These are phyloP conservation scores for Aphidius colemani DNA, from an alignment of 2,888 invertebrate genomes.

Conservation along the genomic window DNA sequence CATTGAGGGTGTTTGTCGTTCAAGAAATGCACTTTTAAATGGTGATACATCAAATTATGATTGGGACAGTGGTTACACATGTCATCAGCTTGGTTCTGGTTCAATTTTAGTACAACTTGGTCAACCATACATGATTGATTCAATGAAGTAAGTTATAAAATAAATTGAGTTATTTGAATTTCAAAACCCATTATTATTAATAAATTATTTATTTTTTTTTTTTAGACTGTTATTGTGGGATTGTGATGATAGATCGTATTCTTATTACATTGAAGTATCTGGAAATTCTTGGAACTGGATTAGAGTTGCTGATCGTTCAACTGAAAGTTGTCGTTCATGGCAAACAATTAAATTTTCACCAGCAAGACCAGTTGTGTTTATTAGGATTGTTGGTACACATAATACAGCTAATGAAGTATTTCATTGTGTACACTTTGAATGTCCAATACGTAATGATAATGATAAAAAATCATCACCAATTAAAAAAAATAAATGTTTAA, in stretches of 20 bases:
- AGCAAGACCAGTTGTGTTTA: slow-evolving; percentile 86
- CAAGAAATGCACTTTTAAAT: slow-evolving; percentile 92
- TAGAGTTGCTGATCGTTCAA: slow-evolving; percentile 84
- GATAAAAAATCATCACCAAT: slow-evolving; percentile 38
- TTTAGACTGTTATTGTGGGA: slow-evolving; percentile 90
- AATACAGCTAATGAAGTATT: slow-evolving; percentile 99
- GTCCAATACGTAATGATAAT: slow-evolving; percentile 72
- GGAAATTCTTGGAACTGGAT: slow-evolving; percentile 92
- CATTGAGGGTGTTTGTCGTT: slow-evolving; percentile 92
- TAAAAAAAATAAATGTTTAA: slow-evolving; percentile 36
- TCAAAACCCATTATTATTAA: too few relatives aligned
- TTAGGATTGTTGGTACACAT: slow-evolving; percentile 92
- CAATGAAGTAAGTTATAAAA: slow-evolving; percentile 68
- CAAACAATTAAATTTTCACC: slow-evolving; percentile 82
- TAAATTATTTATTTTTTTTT: neutral
- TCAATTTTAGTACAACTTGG: slow-evolving; percentile 93
- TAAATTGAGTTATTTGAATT: neutral
- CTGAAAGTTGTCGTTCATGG: slow-evolving; percentile 91
- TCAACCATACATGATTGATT: slow-evolving; percentile 92
- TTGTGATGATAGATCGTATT: slow-evolving; percentile 92
- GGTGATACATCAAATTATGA: slow-evolving; percentile 95
- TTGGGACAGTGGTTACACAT: slow-evolving; percentile 98
- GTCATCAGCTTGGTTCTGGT: slow-evolving; percentile 94
- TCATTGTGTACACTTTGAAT: slow-evolving; percentile 97
- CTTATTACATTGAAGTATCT: slow-evolving; percentile 94